Evolutionary conservation across 1,140 invertebrate species (phyloP).

Genomic region (Leucophenga varia): DNA sequence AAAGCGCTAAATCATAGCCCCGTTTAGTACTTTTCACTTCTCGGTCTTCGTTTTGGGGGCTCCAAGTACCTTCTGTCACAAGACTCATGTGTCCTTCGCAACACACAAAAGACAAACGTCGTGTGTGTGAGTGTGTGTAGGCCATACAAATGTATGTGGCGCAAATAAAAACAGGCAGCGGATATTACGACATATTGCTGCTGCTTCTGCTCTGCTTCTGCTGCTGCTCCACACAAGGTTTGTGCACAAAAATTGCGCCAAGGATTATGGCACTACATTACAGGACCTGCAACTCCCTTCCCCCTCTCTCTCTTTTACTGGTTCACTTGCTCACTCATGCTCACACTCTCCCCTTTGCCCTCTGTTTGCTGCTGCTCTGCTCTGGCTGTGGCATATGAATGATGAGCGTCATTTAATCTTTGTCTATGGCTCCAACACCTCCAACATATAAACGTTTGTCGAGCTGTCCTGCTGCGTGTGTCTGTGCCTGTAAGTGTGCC

Average conservation of each 20-base stretch:
- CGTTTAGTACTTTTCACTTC: no score
- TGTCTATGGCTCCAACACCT: constrained; percentile 49
- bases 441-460: constrained; percentile 26
- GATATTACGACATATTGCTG: constrained; percentile 51
- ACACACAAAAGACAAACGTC: no score
- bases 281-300: constrained; percentile 9
- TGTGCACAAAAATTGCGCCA: constrained; percentile 40
- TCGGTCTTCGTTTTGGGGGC: no score
- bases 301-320: no score
- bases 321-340: background rate
- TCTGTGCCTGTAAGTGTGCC: background rate
- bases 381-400: constrained; percentile 47
- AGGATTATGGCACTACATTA: constrained; percentile 53
- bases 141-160: constrained; percentile 28
- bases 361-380: background rate
- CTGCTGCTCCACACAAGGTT: no score
- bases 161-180: constrained; percentile 45
- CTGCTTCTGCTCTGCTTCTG: constrained; percentile 21
- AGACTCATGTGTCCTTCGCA: no score
- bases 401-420: constrained; percentile 52
- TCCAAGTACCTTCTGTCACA: no score
- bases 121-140: constrained; percentile 14
- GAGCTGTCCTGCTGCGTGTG: no score
- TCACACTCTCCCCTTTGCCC: constrained; percentile 1
- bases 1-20: constrained; percentile 52